Percentiles rank a stretch among this genome's conserved stretches.
phyloP scores from a whole-genome alignment of 2,797 vertebrate genomes.

The Danionella dracula region DNA sequence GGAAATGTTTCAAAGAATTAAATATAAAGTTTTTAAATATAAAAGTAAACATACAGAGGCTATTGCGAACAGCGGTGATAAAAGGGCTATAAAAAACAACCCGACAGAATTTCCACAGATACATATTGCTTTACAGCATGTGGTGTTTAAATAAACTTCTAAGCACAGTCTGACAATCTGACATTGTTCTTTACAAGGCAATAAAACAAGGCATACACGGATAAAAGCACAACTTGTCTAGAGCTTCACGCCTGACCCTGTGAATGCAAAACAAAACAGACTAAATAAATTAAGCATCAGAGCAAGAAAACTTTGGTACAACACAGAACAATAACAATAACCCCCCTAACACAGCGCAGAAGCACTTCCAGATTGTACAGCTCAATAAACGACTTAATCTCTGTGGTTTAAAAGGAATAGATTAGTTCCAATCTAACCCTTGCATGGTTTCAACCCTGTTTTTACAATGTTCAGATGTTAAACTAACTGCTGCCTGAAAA shows the following conservation, averaged over 20 bases:
- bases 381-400: no score
- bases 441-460: no score
- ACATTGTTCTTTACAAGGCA: not conserved
- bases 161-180: not conserved
- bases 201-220: not conserved
- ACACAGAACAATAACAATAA: not conserved
- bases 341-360: not conserved
- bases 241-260: not conserved
- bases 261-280: conserved; percentile 15
- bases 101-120: not conserved
- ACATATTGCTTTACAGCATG: conserved; percentile 34
- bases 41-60: conserved; percentile 16
- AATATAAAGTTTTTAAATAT: not conserved
- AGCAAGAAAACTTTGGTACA: conserved; percentile 24
- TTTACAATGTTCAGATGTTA: no score
- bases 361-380: not conserved
- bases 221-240: not conserved
- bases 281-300: conserved; percentile 10
- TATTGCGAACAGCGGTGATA: conserved; percentile 46
- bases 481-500: no score
- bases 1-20: conserved; percentile 6
- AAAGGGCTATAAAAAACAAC: not conserved
- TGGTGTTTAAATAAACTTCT: not conserved
- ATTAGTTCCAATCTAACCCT: no score
- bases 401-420: no score